These are phyloP conservation scores for Lathamus discolor DNA, from an alignment of 2,113 vertebrate genomes.

Conservation along the genomic window DNA sequence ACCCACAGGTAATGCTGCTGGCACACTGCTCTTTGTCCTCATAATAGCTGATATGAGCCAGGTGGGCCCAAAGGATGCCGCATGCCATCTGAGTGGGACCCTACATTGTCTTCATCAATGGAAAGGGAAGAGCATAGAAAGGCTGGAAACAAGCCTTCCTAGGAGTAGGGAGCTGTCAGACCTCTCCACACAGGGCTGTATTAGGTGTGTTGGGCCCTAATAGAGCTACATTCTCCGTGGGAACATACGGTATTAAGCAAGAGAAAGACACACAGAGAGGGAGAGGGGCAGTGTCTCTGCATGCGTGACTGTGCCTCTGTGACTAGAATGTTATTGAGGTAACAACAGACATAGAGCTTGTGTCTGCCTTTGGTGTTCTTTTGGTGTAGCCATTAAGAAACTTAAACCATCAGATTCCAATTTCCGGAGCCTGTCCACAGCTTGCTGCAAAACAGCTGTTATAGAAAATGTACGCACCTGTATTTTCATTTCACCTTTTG, in stretches of 20 bases:
- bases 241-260: background rate
- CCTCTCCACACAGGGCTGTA: background rate
- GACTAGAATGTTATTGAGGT: background rate
- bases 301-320: background rate
- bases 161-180: background rate
- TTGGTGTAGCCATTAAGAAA: background rate
- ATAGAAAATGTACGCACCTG: background rate
- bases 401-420: background rate
- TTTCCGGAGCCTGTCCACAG: background rate
- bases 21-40: background rate
- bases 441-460: background rate
- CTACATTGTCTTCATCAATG: rapidly evolving
- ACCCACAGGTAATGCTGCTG: background rate
- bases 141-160: background rate
- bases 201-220: background rate
- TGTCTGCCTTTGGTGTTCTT: background rate
- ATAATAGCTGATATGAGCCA: background rate
- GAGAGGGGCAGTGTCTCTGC: background rate
- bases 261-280: background rate
- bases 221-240: background rate
- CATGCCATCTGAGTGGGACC: background rate
- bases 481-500: background rate
- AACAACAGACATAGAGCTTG: background rate
- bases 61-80: background rate
- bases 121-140: background rate